These are phyloP conservation scores for Biston betularia DNA, from an alignment of 2,888 invertebrate species.

Conservation along the genomic window DNA sequence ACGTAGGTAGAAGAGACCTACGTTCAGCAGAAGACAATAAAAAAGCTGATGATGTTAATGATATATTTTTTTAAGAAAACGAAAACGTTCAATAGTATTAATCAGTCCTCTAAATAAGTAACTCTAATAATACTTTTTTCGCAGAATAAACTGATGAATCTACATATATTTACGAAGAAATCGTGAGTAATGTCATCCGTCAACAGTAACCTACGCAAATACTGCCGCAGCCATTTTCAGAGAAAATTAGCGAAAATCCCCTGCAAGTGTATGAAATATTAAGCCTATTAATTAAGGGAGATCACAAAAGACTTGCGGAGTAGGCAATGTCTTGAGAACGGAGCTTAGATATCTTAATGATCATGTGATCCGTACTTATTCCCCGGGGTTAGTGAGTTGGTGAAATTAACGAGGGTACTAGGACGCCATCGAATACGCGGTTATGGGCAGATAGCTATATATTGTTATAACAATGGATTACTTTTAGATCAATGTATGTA, in stretches of 20 bases:
- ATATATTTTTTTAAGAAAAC: no score
- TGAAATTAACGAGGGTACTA: constrained; percentile 24
- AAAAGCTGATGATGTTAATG: no score
- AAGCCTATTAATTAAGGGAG: constrained; percentile 42
- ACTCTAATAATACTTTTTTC: no score
- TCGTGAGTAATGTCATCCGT: constrained; percentile 64
- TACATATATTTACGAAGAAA: constrained; percentile 27
- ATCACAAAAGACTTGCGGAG: constrained; percentile 38
- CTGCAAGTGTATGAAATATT: constrained; percentile 45
- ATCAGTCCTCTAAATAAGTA: no score
- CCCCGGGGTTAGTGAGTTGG: constrained; percentile 29
- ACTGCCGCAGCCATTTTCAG: constrained; percentile 28
- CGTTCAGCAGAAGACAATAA: no score
- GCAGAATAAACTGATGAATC: neutral
- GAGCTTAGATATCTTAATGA: constrained; percentile 38
- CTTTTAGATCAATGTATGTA: constrained; percentile 38
- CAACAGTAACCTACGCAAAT: constrained; percentile 58
- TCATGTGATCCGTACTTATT: constrained; percentile 38
- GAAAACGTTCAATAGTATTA: no score
- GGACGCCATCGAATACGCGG: constrained; percentile 5
- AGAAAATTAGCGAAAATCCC: constrained; percentile 73
- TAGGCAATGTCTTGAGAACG: constrained; percentile 35
- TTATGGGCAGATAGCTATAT: constrained; percentile 4
- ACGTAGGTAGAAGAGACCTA: no score
- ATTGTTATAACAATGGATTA: constrained; percentile 16